These are phyloP conservation scores for crab-eating macaque (Macaca fascicularis) DNA, from an alignment of 2,113 vertebrate species.

Conservation along the genomic window T2T-MFA8v1.1 NC_088386.1:133294501-133295000, in stretches of 20 bases:
- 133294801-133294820: background rate
- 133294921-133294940: slow-evolving; percentile 85
- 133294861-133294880: background rate
- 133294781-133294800: background rate
- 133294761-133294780: fast-evolving
- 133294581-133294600: background rate
- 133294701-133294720: background rate
- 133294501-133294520: background rate
- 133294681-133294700: background rate
- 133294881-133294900: slow-evolving; percentile 80
- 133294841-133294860: background rate
- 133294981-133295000: slow-evolving; percentile 86
- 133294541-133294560: background rate
- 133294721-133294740: background rate
- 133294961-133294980: slow-evolving; percentile 83
- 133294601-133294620: no score
- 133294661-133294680: background rate
- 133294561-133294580: background rate
- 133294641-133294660: background rate
- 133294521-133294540: background rate
- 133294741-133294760: no score
- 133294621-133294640: background rate
- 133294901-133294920: slow-evolving; percentile 83
- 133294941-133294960: slow-evolving; percentile 80
- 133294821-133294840: background rate